Conservation (phyloP, 1,140 invertebrate genomes). For the Acromyrmex echinatior region DNA sequence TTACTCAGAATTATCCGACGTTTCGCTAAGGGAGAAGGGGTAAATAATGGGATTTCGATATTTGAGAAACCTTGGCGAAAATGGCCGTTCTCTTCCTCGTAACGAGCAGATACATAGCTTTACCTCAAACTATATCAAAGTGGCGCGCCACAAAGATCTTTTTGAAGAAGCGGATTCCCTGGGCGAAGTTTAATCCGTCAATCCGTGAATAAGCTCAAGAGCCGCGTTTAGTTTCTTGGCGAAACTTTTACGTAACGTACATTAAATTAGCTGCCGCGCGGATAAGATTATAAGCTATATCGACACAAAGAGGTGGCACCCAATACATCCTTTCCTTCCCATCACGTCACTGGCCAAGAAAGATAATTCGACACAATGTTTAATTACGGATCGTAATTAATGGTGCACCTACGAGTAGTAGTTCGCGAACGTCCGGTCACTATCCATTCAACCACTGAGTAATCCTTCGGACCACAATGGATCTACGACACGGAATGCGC, state of each 20-base stretch:
- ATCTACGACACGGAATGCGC: constrained; percentile 75
- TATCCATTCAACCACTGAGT: constrained; percentile 73
- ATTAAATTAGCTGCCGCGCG: constrained; percentile 69
- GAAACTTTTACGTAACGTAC: constrained; percentile 70
- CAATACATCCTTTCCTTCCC: neutral
- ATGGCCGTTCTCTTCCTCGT: constrained; percentile 36
- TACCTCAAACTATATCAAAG: constrained; percentile 40
- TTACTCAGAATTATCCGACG: constrained; percentile 51
- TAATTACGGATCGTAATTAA: constrained; percentile 72
- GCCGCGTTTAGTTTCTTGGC: constrained; percentile 65
- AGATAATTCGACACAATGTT: constrained; percentile 71
- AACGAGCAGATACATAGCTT: constrained; percentile 51
- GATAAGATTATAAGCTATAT: constrained; percentile 52
- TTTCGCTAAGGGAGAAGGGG: neutral
- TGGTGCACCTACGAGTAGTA: constrained; percentile 54
- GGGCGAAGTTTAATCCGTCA: constrained; percentile 68
- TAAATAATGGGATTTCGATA: constrained; percentile 54
- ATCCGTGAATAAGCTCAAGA: constrained; percentile 49
- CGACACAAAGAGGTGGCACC: constrained; percentile 2
- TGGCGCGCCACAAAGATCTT: constrained; percentile 24
- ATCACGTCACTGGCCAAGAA: constrained; percentile 49
- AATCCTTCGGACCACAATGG: constrained; percentile 75
- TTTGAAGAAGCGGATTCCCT: constrained; percentile 24
- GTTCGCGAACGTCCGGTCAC: constrained; percentile 51
- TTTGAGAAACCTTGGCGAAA: constrained; percentile 61